These are phyloP conservation scores for Myocastor coypus DNA, from an alignment of 2,113 vertebrate genomes.

Conservation along the genomic window DNA sequence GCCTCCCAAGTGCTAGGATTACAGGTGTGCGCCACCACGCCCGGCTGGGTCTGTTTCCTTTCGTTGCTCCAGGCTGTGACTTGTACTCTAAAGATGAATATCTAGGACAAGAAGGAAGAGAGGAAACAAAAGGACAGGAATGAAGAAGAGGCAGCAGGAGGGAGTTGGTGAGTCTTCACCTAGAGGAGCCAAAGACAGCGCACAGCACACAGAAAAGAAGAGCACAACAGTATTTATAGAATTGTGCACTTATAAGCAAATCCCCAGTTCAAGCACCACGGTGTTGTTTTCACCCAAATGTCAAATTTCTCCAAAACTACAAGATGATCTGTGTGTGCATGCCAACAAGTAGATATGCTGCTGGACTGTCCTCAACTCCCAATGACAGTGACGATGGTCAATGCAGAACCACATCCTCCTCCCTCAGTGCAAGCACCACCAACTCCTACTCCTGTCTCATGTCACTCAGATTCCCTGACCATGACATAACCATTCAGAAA, in stretches of 20 bases:
- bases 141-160: no score
- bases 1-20: no score
- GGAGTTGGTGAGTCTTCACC: neutral
- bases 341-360: accelerated
- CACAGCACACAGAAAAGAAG: neutral
- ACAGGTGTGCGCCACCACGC: no score
- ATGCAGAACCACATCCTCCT: neutral
- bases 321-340: neutral
- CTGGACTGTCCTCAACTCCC: neutral
- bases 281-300: neutral
- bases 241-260: neutral
- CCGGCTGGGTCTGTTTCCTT: no score
- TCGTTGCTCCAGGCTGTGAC: neutral
- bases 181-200: neutral
- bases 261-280: neutral
- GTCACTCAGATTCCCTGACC: no score
- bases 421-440: neutral
- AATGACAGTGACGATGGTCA: neutral
- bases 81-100: neutral
- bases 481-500: neutral
- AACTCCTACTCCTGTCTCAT: neutral
- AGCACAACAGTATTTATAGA: neutral
- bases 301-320: neutral
- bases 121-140: neutral
- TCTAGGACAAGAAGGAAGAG: accelerated